Evolutionary conservation across 2,113 vertebrate species (phyloP).

Genomic region (Mesembrinibis cayennensis): DNA sequence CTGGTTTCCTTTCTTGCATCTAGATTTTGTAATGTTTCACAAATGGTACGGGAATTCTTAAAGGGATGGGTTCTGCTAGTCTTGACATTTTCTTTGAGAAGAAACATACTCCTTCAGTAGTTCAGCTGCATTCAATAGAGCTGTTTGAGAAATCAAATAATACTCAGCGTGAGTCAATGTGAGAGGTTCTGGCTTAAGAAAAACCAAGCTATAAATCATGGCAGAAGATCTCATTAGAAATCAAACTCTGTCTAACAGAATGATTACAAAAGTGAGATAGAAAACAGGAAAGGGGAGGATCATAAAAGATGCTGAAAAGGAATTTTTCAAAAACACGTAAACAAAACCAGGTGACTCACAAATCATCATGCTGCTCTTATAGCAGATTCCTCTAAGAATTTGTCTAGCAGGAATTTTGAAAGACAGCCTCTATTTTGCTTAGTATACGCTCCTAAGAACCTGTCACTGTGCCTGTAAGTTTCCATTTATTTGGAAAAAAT

Average conservation of each 20-base stretch:
- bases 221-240: neutral
- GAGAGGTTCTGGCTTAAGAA: neutral
- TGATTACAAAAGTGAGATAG: neutral
- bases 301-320: neutral
- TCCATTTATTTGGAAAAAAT: neutral
- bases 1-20: neutral
- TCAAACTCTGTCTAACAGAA: neutral
- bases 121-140: neutral
- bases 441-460: neutral
- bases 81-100: neutral
- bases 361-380: neutral
- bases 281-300: neutral
- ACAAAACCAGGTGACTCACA: neutral
- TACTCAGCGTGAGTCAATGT: neutral
- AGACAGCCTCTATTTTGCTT: neutral
- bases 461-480: neutral
- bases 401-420: neutral
- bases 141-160: neutral
- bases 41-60: neutral
- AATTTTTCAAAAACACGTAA: neutral
- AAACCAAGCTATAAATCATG: neutral
- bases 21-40: neutral
- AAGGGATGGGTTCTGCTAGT: neutral
- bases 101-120: neutral
- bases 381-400: neutral